A percentile compares a stretch with the other conserved stretches of the same genome.
Conservation (phyloP, 2,797 vertebrate species). For the Miichthys miiuy region DNA sequence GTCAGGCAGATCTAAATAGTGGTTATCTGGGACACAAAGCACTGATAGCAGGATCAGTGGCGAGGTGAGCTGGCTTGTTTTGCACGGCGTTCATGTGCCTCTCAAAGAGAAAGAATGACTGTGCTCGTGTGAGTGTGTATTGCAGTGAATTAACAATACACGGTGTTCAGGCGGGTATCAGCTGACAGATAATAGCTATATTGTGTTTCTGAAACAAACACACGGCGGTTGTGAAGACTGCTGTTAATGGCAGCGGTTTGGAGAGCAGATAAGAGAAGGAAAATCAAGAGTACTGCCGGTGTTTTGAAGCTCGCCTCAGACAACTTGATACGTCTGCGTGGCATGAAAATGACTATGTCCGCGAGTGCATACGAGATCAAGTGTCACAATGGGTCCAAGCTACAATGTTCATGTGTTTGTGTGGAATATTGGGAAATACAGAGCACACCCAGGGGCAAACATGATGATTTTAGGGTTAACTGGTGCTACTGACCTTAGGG, state of each 20-base stretch:
- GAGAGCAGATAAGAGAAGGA: constrained; percentile 75
- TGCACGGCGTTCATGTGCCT: constrained; percentile 53
- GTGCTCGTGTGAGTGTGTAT: constrained; percentile 39
- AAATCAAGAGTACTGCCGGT: constrained; percentile 60
- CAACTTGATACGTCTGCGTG: constrained; percentile 64
- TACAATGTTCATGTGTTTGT: constrained; percentile 29
- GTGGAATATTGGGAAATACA: constrained; percentile 15
- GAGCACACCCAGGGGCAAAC: background rate
- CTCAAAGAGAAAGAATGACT: constrained; percentile 58
- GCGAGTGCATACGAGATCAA: constrained; percentile 45
- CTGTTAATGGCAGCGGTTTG: constrained; percentile 82
- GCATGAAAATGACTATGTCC: constrained; percentile 70
- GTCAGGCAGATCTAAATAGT: constrained; percentile 63
- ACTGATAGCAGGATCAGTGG: constrained; percentile 53
- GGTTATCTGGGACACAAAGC: constrained; percentile 65
- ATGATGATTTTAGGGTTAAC: background rate
- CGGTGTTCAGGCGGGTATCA: constrained; percentile 75
- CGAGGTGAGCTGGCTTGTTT: constrained; percentile 66
- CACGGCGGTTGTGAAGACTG: constrained; percentile 66
- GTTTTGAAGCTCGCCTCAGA: constrained; percentile 72
- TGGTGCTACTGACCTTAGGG: background rate
- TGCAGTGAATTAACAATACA: constrained; percentile 73
- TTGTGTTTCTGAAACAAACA: constrained; percentile 81
- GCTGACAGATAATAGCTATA: constrained; percentile 83
- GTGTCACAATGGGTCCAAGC: constrained; percentile 42